Evolutionary conservation across 2,888 invertebrate species (phyloP).

Genomic region (Latheticus oryzae): DNA sequence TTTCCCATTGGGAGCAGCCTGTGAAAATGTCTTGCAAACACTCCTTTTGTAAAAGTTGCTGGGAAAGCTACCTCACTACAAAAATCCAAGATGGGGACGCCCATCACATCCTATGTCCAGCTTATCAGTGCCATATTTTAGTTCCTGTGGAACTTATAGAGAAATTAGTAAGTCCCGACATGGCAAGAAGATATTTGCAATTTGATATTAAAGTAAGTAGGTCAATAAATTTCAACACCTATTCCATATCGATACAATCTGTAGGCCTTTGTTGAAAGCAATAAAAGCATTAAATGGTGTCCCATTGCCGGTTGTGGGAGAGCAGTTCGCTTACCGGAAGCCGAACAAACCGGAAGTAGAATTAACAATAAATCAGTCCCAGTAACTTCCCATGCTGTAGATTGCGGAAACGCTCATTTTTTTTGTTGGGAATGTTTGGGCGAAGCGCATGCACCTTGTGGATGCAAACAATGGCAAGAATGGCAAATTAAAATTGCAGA

Average conservation of each 20-base stretch:
- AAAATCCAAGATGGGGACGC: slow-evolving; percentile 76
- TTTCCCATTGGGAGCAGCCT: slow-evolving; percentile 67
- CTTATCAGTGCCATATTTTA: slow-evolving; percentile 72
- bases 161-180: slow-evolving; percentile 73
- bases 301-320: slow-evolving; percentile 75
- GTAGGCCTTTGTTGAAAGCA: slow-evolving; percentile 77
- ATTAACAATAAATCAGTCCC: slow-evolving; percentile 55
- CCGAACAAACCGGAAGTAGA: slow-evolving; percentile 62
- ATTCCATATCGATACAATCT: too few species aligned
- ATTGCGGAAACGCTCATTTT: slow-evolving; percentile 77
- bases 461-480: slow-evolving; percentile 73
- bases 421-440: slow-evolving; percentile 74
- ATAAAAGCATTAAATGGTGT: slow-evolving; percentile 78
- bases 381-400: slow-evolving; percentile 72
- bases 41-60: slow-evolving; percentile 73
- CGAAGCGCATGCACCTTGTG: slow-evolving; percentile 76
- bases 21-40: slow-evolving; percentile 73
- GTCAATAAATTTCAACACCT: too few species aligned
- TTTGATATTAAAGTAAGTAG: slow-evolving; percentile 74
- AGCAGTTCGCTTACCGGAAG: slow-evolving; percentile 73
- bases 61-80: slow-evolving; percentile 74
- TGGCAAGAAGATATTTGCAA: slow-evolving; percentile 74
- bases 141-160: slow-evolving; percentile 77
- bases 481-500: slow-evolving; percentile 71
- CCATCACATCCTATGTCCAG: slow-evolving; percentile 75